A percentile compares a stretch with the other conserved stretches of the same genome.
Evolutionary conservation across 2,888 invertebrate genomes (phyloP).

Genomic region (Tiphia femorata): DNA sequence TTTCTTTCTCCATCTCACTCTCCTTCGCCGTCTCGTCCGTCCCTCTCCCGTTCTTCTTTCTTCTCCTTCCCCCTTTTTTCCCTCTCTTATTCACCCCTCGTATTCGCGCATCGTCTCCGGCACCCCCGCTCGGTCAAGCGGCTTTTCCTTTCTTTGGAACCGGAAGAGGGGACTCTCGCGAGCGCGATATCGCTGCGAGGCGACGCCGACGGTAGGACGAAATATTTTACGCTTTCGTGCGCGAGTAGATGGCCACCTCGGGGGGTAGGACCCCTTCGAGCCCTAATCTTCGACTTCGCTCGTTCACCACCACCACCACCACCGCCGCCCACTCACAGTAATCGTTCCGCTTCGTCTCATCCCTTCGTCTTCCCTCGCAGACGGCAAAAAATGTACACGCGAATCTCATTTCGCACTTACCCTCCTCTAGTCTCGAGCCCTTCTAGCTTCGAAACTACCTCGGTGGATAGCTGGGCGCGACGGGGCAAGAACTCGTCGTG

Average conservation of each 20-base stretch:
- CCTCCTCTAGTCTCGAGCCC: constrained; percentile 11
- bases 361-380: constrained; percentile 12
- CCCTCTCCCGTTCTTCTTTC: background rate
- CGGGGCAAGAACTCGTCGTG: too few species aligned
- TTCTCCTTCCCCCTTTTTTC: constrained; percentile 7
- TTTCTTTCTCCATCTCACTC: constrained; percentile 17
- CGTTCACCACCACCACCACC: background rate
- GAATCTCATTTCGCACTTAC: constrained; percentile 35
- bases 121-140: constrained; percentile 17
- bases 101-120: background rate
- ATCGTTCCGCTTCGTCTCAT: constrained; percentile 6
- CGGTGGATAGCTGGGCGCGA: too few species aligned
- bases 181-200: constrained; percentile 25
- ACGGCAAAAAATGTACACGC: constrained; percentile 45
- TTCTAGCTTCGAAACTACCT: constrained; percentile 3
- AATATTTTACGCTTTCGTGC: constrained; percentile 40
- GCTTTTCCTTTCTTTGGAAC: constrained; percentile 28
- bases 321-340: background rate
- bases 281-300: constrained; percentile 1
- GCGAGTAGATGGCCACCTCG: constrained; percentile 8
- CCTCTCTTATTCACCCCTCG: background rate
- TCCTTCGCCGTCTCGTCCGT: constrained; percentile 5
- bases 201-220: constrained; percentile 6
- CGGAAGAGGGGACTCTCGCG: constrained; percentile 21
- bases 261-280: constrained; percentile 7